Evolutionary conservation across 2,113 vertebrate genomes (phyloP).

Genomic region (Tragelaphus imberbis): DNA sequence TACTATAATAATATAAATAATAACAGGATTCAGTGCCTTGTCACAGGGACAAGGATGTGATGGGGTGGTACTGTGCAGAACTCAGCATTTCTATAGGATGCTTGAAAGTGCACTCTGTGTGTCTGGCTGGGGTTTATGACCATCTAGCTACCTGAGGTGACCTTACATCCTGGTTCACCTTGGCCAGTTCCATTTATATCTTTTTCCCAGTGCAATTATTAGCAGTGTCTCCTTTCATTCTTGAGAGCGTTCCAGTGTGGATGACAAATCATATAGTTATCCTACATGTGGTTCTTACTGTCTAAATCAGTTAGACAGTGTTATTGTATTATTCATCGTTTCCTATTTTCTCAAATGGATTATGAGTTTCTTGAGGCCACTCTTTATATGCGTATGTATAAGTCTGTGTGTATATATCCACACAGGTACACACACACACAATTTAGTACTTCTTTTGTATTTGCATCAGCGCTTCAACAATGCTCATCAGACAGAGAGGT

Average conservation of each 20-base stretch:
- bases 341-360: background rate
- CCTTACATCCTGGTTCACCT: background rate
- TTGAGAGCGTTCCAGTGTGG: background rate
- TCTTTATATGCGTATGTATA: background rate
- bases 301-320: background rate
- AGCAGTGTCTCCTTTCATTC: background rate
- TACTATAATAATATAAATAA: background rate
- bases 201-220: background rate
- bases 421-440: accelerated
- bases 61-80: background rate
- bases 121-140: background rate
- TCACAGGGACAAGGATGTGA: background rate
- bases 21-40: background rate
- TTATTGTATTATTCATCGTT: background rate
- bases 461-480: background rate
- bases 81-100: background rate
- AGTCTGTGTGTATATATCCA: background rate
- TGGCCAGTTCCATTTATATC: background rate
- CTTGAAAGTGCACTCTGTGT: background rate
- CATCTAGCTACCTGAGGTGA: background rate
- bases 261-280: background rate
- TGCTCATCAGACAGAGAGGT: background rate
- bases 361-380: background rate
- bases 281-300: background rate
- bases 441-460: background rate